Conservation (phyloP, 2,797 vertebrate species). For the Neosalanx taihuensis region DNA sequence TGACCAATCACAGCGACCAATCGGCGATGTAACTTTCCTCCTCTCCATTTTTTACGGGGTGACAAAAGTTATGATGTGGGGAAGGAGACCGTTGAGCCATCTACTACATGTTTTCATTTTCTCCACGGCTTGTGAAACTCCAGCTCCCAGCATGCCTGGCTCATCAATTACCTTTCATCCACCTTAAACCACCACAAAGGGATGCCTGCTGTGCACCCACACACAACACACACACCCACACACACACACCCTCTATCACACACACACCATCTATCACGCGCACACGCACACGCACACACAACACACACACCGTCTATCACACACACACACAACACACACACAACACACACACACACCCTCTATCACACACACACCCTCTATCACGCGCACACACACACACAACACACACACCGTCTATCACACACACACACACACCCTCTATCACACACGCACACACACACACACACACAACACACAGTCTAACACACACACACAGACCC, state of each 20-base stretch:
- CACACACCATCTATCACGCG: conserved; percentile 21
- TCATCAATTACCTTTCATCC: conserved; percentile 26
- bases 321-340: conserved; percentile 32
- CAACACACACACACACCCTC: conserved; percentile 27
- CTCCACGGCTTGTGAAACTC: conserved; percentile 18
- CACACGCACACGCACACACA: conserved; percentile 25
- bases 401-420: too few relatives aligned
- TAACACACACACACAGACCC: conserved; percentile 1
- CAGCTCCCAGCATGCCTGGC: conserved; percentile 27
- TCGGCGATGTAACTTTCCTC: neutral
- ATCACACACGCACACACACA: conserved; percentile 27
- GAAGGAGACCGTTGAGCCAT: conserved; percentile 36
- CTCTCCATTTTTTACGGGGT: conserved; percentile 9
- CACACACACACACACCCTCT: neutral
- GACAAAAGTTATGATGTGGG: conserved; percentile 34
- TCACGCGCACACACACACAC: conserved; percentile 28
- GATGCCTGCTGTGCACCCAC: conserved; percentile 26
- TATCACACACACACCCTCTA: conserved; percentile 2
- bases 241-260: neutral
- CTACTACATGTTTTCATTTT: conserved; percentile 43
- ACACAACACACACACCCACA: conserved; percentile 22
- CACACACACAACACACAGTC: conserved; percentile 36
- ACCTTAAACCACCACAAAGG: conserved; percentile 38
- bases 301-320: neutral
- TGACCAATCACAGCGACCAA: neutral